Evolutionary conservation across 2,888 invertebrate species (phyloP).

Genomic region (Polia nebulosa): DNA sequence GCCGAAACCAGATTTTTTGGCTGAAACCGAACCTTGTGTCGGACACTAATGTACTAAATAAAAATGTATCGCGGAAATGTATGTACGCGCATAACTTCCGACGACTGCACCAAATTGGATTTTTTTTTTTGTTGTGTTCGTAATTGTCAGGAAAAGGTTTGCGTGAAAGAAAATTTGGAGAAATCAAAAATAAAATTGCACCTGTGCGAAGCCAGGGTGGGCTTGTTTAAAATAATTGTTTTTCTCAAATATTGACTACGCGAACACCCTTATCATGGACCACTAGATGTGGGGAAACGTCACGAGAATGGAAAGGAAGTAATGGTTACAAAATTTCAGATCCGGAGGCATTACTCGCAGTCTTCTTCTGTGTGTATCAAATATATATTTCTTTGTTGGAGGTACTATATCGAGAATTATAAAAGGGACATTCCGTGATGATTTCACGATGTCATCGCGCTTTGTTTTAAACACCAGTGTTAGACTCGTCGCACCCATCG

Average conservation of each 20-base stretch:
- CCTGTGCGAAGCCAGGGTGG: no score
- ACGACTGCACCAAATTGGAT: no score
- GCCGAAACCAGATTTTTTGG: no score
- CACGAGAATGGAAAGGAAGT: conserved; percentile 48
- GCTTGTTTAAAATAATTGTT: conserved; percentile 8
- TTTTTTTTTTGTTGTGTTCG: no score
- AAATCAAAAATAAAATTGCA: no score
- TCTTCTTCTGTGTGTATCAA: conserved; percentile 53
- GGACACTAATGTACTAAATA: no score
- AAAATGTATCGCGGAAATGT: no score
- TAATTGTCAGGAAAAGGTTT: no score
- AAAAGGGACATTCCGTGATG: conserved; percentile 29
- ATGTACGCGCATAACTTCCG: no score
- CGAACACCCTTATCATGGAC: conserved; percentile 3
- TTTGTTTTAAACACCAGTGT: conserved; percentile 50
- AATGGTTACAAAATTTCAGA: conserved; percentile 58
- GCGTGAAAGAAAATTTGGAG: no score
- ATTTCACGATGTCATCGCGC: conserved; percentile 36
- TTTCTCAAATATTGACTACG: conserved; percentile 9
- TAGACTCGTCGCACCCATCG: conserved; percentile 52
- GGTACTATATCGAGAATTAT: conserved; percentile 24
- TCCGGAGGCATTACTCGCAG: conserved; percentile 50
- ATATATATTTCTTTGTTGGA: conserved; percentile 50
- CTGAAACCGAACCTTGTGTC: no score
- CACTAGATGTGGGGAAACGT: conserved; percentile 9